These are phyloP conservation scores for Pampus argenteus DNA, from an alignment of 2,797 vertebrate species.

Conservation along the genomic window DNA sequence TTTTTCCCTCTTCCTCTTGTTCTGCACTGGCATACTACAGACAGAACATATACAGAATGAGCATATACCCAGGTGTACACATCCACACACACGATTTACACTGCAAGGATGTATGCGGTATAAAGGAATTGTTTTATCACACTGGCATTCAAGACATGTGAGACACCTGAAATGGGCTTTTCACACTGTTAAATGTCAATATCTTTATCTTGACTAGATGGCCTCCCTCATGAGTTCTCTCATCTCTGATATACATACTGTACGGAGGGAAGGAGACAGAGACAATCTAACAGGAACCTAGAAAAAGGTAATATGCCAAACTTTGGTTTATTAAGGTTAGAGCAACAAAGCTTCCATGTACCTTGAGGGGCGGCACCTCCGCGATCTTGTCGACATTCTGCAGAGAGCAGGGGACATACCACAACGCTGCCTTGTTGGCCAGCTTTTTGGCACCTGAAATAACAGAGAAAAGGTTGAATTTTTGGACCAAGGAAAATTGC, in stretches of 20 bases:
- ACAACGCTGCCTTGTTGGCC: slow-evolving; percentile 93
- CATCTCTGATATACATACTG: slow-evolving; percentile 2
- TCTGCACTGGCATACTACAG: slow-evolving; percentile 87
- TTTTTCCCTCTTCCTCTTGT: slow-evolving; percentile 90
- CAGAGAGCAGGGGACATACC: slow-evolving; percentile 95
- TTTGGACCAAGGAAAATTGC: slow-evolving; percentile 6
- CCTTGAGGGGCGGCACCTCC: slow-evolving; percentile 94
- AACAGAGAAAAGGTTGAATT: slow-evolving; percentile 49
- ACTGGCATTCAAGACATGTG: slow-evolving; percentile 12
- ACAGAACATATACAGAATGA: slow-evolving; percentile 24
- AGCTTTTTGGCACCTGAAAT: slow-evolving; percentile 89
- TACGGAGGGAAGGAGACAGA: not conserved
- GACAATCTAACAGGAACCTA: slow-evolving; percentile 5
- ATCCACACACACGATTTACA: not conserved
- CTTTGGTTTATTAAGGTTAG: slow-evolving; percentile 8
- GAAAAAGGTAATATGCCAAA: slow-evolving; percentile 40
- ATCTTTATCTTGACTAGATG: slow-evolving; percentile 15
- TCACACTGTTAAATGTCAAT: slow-evolving; percentile 12
- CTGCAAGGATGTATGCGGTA: not conserved
- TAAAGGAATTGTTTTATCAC: not conserved
- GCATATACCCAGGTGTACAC: not conserved
- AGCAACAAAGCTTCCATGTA: slow-evolving; percentile 65
- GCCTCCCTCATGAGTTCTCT: not conserved
- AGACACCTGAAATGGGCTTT: not conserved
- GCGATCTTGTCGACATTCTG: slow-evolving; percentile 91